Conservation (phyloP, 2,797 vertebrate genomes). For the Acomys russatus region DNA sequence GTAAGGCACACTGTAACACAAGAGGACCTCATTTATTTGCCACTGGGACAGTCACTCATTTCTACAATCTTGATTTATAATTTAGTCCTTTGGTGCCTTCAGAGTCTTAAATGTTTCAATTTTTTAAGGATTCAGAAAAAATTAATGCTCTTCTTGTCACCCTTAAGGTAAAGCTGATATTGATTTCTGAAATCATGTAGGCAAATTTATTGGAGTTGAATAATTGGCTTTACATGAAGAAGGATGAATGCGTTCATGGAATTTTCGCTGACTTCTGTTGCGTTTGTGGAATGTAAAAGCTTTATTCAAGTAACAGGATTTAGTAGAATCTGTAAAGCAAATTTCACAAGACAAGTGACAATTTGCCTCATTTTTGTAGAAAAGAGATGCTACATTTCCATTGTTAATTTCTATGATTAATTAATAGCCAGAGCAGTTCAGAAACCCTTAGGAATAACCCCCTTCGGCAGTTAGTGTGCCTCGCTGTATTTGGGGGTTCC, state of each 20-base stretch:
- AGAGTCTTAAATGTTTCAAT: conserved; percentile 73
- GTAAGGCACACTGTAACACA: neutral
- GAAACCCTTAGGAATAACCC: conserved; percentile 74
- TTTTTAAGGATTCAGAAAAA: conserved; percentile 49
- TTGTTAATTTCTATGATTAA: conserved; percentile 85
- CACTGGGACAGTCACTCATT: conserved; percentile 42
- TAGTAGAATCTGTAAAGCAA: conserved; percentile 63
- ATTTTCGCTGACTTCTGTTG: conserved; percentile 18
- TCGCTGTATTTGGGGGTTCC: conserved; percentile 50
- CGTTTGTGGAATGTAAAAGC: conserved; percentile 61
- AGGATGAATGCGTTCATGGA: conserved; percentile 69
- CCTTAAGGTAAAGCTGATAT: conserved; percentile 65
- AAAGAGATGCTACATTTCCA: conserved; percentile 62
- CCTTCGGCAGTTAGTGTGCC: conserved; percentile 79
- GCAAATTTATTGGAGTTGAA: conserved; percentile 66
- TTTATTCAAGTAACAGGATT: conserved; percentile 49
- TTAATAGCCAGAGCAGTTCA: conserved; percentile 81
- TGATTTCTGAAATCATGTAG: conserved; percentile 71
- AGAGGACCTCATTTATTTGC: conserved; percentile 22
- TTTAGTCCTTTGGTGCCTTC: conserved; percentile 61
- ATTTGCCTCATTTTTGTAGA: conserved; percentile 75
- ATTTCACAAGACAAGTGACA: conserved; percentile 76
- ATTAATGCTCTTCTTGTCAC: conserved; percentile 54
- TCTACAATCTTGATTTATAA: conserved; percentile 59
- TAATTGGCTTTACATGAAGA: conserved; percentile 77